Evolutionary conservation across 2,113 vertebrate species (phyloP).

Genomic region (Danionella cerebrum): DNA sequence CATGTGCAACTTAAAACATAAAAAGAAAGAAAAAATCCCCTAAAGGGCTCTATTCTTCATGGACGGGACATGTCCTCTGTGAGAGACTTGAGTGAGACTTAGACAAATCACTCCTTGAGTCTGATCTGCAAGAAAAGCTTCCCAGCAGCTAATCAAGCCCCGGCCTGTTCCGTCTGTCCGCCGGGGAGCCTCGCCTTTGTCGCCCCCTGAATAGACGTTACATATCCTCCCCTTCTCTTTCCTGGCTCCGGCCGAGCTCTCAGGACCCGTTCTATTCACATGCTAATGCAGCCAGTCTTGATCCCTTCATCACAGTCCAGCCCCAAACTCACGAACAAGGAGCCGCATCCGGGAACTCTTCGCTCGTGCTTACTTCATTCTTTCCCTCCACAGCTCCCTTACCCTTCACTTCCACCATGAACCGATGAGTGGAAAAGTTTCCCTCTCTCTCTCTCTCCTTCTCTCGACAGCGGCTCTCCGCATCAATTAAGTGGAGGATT

Average conservation of each 20-base stretch:
- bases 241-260: slow-evolving; percentile 57
- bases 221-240: slow-evolving; percentile 69
- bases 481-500: slow-evolving; percentile 70
- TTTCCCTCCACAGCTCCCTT: slow-evolving; percentile 24
- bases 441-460: no score
- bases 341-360: slow-evolving; percentile 58
- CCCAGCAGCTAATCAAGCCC: slow-evolving; percentile 48
- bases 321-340: slow-evolving; percentile 61
- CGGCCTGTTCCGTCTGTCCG: slow-evolving; percentile 43
- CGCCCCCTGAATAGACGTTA: slow-evolving; percentile 68
- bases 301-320: slow-evolving; percentile 60
- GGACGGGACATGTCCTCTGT: slow-evolving; percentile 28
- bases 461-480: neutral
- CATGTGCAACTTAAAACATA: slow-evolving; percentile 37
- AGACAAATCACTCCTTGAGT: slow-evolving; percentile 16
- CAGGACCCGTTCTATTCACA: slow-evolving; percentile 64
- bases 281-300: slow-evolving; percentile 66
- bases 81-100: slow-evolving; percentile 58
- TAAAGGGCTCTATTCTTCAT: slow-evolving; percentile 38
- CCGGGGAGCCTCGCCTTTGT: slow-evolving; percentile 67
- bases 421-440: slow-evolving; percentile 63
- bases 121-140: slow-evolving; percentile 49
- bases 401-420: slow-evolving; percentile 30
- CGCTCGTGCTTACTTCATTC: slow-evolving; percentile 43
- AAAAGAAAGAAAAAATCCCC: slow-evolving; percentile 57